phyloP scores from a whole-genome alignment of 2,797 vertebrate species.

The Prunella strophiata region DNA sequence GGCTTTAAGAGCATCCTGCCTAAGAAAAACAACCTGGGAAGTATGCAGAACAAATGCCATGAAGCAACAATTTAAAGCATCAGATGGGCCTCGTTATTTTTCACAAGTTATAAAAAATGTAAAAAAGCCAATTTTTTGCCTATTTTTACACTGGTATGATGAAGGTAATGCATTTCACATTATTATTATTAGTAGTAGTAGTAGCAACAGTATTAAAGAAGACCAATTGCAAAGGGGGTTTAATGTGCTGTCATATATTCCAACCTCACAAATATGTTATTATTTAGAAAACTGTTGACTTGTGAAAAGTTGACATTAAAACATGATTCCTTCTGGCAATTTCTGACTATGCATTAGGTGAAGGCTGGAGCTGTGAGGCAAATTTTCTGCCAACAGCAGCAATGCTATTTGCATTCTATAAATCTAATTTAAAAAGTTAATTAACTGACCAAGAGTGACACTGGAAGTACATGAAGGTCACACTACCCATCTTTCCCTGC shows the following conservation, averaged over 20 bases:
- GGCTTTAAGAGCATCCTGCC: neutral
- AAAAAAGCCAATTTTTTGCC: neutral
- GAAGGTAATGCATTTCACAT: neutral
- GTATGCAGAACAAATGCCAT: neutral
- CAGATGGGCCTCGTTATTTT: neutral
- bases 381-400: neutral
- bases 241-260: neutral
- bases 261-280: neutral
- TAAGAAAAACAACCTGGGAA: neutral
- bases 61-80: neutral
- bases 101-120: neutral
- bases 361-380: neutral
- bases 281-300: neutral
- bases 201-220: neutral
- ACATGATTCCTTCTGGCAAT: neutral
- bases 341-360: neutral
- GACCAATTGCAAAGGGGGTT: neutral
- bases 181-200: neutral
- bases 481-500: neutral
- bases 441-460: neutral
- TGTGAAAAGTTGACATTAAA: slow-evolving; percentile 5
- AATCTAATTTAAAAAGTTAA: neutral
- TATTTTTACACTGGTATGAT: neutral
- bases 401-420: neutral
- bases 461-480: neutral